Evolutionary conservation across 1,140 invertebrate genomes (phyloP).

Genomic region (Euwallacea fornicatus): DNA sequence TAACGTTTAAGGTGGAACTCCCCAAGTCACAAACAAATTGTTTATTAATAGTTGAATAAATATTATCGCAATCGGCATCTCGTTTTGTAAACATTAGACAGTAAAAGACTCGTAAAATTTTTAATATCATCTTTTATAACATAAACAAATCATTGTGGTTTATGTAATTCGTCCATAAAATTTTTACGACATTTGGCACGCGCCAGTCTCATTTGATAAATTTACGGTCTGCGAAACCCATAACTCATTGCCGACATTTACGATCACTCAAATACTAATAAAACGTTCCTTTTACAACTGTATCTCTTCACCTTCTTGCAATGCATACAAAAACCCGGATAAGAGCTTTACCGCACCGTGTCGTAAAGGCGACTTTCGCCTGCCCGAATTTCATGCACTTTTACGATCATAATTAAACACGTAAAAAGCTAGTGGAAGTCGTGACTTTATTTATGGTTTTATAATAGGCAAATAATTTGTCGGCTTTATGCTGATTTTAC

Average conservation of each 20-base stretch:
- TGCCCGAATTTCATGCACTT: conserved; percentile 36
- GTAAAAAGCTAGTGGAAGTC: conserved; percentile 35
- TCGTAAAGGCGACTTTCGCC: conserved; percentile 25
- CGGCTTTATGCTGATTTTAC: conserved; percentile 36
- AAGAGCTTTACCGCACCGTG: conserved; percentile 12
- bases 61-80: conserved; percentile 18
- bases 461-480: conserved; percentile 37
- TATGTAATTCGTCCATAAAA: conserved; percentile 44
- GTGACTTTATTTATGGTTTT: conserved; percentile 34
- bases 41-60: conserved; percentile 10
- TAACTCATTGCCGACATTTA: conserved; percentile 50
- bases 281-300: conserved; percentile 48
- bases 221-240: conserved; percentile 43
- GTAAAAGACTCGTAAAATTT: conserved; percentile 39
- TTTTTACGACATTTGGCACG: conserved; percentile 46
- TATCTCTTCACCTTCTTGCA: conserved; percentile 44
- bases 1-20: too few species aligned
- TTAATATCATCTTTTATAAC: conserved; percentile 39
- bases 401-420: conserved; percentile 39
- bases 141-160: conserved; percentile 46
- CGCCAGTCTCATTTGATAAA: conserved; percentile 35
- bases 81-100: conserved; percentile 7
- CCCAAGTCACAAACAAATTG: too few species aligned
- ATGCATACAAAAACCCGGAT: conserved; percentile 43
- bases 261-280: conserved; percentile 48